These are phyloP conservation scores for Lathamus discolor DNA, from an alignment of 2,113 vertebrate genomes.

Conservation along the genomic window DNA sequence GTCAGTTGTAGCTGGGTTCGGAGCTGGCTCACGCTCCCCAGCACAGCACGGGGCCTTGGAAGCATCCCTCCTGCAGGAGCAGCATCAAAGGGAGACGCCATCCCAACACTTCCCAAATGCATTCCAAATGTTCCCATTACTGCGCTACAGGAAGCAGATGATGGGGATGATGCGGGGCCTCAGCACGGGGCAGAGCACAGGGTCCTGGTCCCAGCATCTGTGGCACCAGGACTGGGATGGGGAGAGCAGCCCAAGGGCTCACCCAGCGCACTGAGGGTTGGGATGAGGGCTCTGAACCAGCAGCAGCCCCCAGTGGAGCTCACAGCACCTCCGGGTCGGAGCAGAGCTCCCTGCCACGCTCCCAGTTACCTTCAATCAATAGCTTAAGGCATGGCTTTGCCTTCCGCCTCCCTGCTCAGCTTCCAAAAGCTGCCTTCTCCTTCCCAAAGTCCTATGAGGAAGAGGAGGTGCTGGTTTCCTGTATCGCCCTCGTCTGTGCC, in stretches of 20 bases:
- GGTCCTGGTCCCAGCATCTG: neutral
- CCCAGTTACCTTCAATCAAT: neutral
- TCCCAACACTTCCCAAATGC: neutral
- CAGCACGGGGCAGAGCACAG: neutral
- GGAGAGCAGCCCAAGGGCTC: neutral
- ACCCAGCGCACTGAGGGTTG: neutral
- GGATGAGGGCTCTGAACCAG: neutral
- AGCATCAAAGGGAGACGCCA: neutral
- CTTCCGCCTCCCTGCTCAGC: neutral
- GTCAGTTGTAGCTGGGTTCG: neutral
- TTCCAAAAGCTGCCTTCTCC: neutral
- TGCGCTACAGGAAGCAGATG: neutral
- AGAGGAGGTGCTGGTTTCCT: neutral
- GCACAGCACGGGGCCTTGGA: neutral
- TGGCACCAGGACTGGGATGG: neutral
- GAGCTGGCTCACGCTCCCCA: neutral
- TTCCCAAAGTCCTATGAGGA: neutral
- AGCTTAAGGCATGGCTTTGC: fast-evolving
- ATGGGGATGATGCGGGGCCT: neutral
- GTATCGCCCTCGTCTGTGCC: no score
- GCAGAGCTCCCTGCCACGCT: neutral
- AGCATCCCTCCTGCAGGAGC: neutral
- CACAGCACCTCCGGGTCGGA: neutral
- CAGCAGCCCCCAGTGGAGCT: fast-evolving
- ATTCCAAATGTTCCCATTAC: neutral